Conservation (phyloP, 1,140 invertebrate genomes). For the Tribolium madens region DNA sequence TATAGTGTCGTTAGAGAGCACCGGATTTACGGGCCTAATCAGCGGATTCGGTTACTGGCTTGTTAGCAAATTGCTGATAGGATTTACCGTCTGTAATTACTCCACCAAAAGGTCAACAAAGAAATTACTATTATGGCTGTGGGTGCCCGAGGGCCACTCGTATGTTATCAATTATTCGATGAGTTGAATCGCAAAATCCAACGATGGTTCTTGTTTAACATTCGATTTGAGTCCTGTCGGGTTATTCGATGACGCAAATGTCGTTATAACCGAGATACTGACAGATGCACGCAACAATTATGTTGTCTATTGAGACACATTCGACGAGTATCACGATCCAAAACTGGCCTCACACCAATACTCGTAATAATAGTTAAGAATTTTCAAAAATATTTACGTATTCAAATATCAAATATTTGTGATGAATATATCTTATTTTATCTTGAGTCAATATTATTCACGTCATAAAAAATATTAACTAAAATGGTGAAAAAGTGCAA, state of each 20-base stretch:
- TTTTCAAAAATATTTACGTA: background rate
- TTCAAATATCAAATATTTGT: background rate
- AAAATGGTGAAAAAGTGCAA: background rate
- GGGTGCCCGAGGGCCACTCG: background rate
- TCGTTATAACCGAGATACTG: background rate
- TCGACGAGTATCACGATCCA: background rate
- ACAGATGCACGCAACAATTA: conserved; percentile 21
- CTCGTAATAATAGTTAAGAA: background rate
- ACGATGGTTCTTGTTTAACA: background rate
- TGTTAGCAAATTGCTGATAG: conserved; percentile 50
- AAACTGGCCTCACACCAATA: background rate
- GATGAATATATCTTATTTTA: background rate
- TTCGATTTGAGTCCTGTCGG: conserved; percentile 12
- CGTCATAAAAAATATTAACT: background rate
- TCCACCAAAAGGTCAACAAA: conserved; percentile 41
- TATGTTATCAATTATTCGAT: conserved; percentile 2
- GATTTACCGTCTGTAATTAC: conserved; percentile 47
- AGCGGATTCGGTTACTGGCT: conserved; percentile 51
- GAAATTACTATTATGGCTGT: conserved; percentile 11
- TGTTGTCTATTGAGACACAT: background rate
- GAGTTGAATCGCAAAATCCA: background rate
- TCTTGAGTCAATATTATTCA: background rate
- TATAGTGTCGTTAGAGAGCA: conserved; percentile 51
- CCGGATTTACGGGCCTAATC: conserved; percentile 53
- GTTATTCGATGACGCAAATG: conserved; percentile 4